Evolutionary conservation across 2,888 invertebrate species (phyloP).

Genomic region (Dromius quadrimaculatus): DNA sequence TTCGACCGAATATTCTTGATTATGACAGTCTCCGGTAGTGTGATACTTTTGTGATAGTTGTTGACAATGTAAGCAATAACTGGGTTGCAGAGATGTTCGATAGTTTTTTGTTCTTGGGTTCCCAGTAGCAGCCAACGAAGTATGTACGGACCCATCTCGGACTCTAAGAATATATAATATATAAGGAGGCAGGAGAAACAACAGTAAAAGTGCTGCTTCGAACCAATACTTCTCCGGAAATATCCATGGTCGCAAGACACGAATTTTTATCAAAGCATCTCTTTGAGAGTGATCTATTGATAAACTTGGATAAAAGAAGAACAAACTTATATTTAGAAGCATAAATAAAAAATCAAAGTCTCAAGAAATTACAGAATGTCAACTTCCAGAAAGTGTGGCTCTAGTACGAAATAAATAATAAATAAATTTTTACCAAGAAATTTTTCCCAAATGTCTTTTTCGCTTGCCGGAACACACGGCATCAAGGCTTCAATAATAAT

Average conservation of each 20-base stretch:
- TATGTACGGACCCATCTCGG: constrained; percentile 16
- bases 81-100: neutral
- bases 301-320: no score
- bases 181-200: no score
- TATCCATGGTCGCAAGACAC: no score
- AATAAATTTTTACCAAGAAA: constrained; percentile 11
- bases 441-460: constrained; percentile 23
- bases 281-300: no score
- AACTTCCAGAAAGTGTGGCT: no score
- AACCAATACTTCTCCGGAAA: no score
- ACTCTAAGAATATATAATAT: no score
- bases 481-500: constrained; percentile 22
- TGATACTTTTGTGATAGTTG: neutral
- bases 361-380: no score
- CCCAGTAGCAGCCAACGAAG: constrained; percentile 4
- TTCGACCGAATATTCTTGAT: constrained; percentile 7
- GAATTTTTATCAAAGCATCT: no score
- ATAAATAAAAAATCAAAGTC: no score
- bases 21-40: neutral
- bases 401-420: neutral
- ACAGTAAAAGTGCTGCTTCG: no score
- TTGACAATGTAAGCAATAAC: neutral
- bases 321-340: no score
- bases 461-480: neutral
- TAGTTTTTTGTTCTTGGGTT: neutral